Evolutionary conservation across 2,113 vertebrate genomes (phyloP).

Genomic region (Malurus melanocephalus): DNA sequence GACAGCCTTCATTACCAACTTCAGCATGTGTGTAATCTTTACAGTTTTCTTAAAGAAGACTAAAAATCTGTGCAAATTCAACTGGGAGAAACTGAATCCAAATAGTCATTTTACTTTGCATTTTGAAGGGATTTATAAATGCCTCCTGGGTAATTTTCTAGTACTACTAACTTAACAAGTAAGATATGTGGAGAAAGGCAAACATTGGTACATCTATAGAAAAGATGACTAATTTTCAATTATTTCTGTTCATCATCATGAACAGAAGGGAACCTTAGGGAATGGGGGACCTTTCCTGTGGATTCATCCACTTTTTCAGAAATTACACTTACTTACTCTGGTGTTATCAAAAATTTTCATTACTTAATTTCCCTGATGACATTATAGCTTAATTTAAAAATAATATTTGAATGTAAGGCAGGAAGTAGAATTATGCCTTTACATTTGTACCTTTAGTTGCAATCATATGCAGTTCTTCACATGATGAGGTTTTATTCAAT

Average conservation of each 20-base stretch:
- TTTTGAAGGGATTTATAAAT: background rate
- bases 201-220: background rate
- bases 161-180: background rate
- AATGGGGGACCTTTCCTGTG: background rate
- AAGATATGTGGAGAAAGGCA: background rate
- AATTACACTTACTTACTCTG: background rate
- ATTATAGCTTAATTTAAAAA: conserved; percentile 15
- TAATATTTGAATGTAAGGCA: background rate
- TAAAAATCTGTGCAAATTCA: background rate
- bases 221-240: conserved; percentile 2
- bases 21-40: conserved; percentile 83
- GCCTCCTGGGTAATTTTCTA: background rate
- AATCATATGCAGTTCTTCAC: background rate
- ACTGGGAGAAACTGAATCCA: background rate
- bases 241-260: background rate
- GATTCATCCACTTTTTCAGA: background rate
- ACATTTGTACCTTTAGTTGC: background rate
- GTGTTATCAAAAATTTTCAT: background rate
- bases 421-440: background rate
- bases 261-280: background rate
- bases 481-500: background rate
- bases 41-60: background rate
- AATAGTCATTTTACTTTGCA: background rate
- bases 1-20: conserved; percentile 92
- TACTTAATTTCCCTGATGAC: background rate